Evolutionary conservation across 2,888 invertebrate genomes (phyloP).

Genomic region (Ariolimax columbianus): DNA sequence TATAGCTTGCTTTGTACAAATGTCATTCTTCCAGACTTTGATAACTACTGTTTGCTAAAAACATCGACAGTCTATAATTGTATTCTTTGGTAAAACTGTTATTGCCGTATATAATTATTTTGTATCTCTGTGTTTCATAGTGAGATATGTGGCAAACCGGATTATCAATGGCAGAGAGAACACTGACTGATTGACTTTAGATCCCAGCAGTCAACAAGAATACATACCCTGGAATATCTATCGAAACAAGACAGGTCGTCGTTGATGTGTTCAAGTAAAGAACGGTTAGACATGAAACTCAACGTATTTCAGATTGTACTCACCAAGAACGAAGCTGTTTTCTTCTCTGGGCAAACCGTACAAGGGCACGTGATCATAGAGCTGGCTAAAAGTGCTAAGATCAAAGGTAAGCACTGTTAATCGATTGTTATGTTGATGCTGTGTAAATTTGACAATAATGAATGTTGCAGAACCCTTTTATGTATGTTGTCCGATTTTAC

Average conservation of each 20-base stretch:
- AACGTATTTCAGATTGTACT: conserved; percentile 57
- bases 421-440: too few relatives aligned
- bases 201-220: background rate
- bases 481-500: too few relatives aligned
- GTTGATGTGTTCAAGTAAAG: background rate
- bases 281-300: conserved; percentile 44
- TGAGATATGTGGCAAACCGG: background rate
- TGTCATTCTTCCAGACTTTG: too few relatives aligned
- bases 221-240: background rate
- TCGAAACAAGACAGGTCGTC: background rate
- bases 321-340: conserved; percentile 53
- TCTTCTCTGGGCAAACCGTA: conserved; percentile 57
- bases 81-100: too few relatives aligned
- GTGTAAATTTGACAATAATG: too few relatives aligned
- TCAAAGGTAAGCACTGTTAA: conserved; percentile 53
- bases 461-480: too few relatives aligned
- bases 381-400: conserved; percentile 54
- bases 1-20: too few relatives aligned
- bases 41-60: too few relatives aligned
- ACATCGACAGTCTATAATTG: too few relatives aligned
- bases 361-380: conserved; percentile 60
- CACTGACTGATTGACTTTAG: background rate
- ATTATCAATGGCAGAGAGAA: background rate
- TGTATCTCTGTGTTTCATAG: background rate
- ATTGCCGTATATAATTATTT: too few relatives aligned